phyloP scores from a whole-genome alignment of 2,113 vertebrate genomes.

The Galemys pyrenaicus region DNA sequence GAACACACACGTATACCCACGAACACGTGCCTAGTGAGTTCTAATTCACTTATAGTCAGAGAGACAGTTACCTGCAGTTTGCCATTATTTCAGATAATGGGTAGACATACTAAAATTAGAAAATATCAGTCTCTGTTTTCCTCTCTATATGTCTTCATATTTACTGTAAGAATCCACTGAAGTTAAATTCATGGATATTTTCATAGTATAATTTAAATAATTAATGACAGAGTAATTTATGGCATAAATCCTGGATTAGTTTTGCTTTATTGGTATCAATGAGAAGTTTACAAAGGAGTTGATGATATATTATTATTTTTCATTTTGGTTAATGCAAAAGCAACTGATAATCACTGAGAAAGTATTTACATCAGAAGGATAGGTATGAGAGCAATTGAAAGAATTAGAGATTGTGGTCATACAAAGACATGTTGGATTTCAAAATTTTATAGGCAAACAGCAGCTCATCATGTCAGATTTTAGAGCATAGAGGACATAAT shows the following conservation, averaged over 20 bases:
- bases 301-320: background rate
- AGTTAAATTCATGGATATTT: background rate
- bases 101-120: background rate
- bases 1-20: background rate
- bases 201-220: background rate
- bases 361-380: background rate
- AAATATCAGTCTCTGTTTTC: background rate
- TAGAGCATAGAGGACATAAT: background rate
- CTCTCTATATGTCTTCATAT: background rate
- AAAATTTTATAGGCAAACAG: background rate
- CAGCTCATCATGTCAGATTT: background rate
- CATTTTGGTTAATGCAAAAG: background rate
- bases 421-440: background rate
- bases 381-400: background rate
- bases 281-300: background rate
- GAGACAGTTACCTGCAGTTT: background rate
- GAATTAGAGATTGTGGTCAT: background rate
- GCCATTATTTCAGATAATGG: background rate
- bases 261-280: background rate
- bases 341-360: background rate
- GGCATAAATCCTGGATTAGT: background rate
- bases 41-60: background rate
- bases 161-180: background rate
- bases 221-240: background rate
- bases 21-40: background rate